Evolutionary conservation across 2,888 invertebrate species (phyloP), one percentile per base, ranked within the genome.

Genomic region (Melangyna quadrimaculata): DNA sequence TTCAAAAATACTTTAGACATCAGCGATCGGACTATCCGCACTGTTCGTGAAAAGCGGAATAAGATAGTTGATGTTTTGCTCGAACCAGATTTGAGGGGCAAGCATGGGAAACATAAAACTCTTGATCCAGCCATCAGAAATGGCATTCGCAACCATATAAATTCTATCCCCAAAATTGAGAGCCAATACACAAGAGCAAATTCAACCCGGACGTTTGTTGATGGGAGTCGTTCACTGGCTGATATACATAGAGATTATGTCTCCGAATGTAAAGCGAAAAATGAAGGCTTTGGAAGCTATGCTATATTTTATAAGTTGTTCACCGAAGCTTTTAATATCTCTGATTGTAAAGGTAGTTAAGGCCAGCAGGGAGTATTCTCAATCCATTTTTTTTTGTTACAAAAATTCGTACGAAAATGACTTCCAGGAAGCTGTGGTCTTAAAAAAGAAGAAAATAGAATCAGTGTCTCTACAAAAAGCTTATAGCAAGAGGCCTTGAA

Each of bases 251-350:
- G n/a, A n/a, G 65, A 29, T 35, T 35, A 9, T 9, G 32, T 65
- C n/a, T 51, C 17, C 43, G 14, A 53, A 19, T 65, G 65, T 74
- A 45, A 43, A 19, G 24, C 37, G 19, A 63, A 61, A 40, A 74
- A 74, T 43, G 65, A 53, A 32, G 29, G 29, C n/a, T 53, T 65
- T 63, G 53, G 51, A 51, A 74, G 63, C 53, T 65, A 74, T 63
- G 7, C 63, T 10, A 40, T 74, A 53, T 63, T 74, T 74, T 63
- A 57, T 48, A 63, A 65, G 10, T 22, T 65, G 32, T 65, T 65
- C 57, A 57, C 45, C 43, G 43, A 43, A 40, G n/a, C 40, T 40
- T 40, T 40, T 27, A n/a, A n/a, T n/a, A n/a, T n/a, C n/a, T n/a
- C n/a, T n/a, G n/a, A n/a, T n/a, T n/a, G n/a, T n/a, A n/a, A n/a